Evolutionary conservation across 1,140 invertebrate genomes (phyloP), one percentile per base, ranked within the genome.

Genomic region (Dendroctonus valens): DNA sequence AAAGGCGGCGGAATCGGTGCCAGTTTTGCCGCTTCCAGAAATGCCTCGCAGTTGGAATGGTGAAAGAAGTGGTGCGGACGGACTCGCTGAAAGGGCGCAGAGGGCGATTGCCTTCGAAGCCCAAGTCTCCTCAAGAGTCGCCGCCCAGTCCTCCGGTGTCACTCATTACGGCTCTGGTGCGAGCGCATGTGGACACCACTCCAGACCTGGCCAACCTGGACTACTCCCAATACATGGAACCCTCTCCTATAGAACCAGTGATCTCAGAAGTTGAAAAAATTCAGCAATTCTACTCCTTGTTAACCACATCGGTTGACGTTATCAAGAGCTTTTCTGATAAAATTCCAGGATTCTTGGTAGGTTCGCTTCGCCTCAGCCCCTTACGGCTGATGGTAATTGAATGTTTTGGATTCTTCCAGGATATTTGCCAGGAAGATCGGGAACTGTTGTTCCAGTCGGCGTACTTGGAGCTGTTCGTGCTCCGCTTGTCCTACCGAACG

Each of bases 11-110:
- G 72, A 99, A 99, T 80, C 85, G 96, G 65, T 99, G 97, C 76
- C 97, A 99, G 80, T 99, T 97, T 80, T 99, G 97, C 81, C 86
- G 97, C 72, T 99, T 98, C 79, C 96, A 99, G 80, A 99, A 99
- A 84, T 99, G 97, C 82, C 82, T 99, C 41, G 87, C 88, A 39
- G 97, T 99, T 14, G 97, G 97, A 51, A 99, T 99, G 97, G 97
- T 99, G 1, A 97, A 98, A 83, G 98, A 97, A 84, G 89, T 90
- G 7, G 97, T 99, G 3, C 84, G 96, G 78, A 97, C 95, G 11
- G 97, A 98, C 78, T 96, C 91, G 26, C 79, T 99, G n/a, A 98
- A 98, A 82, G 97, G 97, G 1, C 85, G 97, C 58, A 84, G 97
- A 41, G 97, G 97, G 7, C 82, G 97, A 61, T 81, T 99, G 68